phyloP scores from a whole-genome alignment of 1,140 invertebrate species.

The Whitmania pigra region DNA sequence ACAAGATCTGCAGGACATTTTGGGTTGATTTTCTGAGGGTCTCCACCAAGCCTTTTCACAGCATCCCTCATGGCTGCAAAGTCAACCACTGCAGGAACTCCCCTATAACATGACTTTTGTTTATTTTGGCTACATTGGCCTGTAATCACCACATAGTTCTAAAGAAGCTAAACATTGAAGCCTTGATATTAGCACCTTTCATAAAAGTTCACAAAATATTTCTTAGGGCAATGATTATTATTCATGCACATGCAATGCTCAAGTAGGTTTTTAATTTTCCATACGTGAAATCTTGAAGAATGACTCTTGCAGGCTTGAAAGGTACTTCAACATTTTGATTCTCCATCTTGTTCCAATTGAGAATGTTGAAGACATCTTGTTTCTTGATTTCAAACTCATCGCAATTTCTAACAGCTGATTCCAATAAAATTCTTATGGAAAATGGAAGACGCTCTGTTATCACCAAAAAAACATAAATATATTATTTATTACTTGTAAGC shows the following conservation, averaged over 20 bases:
- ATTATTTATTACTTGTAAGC: background rate
- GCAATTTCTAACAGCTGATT: slow-evolving; percentile 88
- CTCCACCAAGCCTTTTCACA: slow-evolving; percentile 66
- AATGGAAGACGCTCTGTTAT: slow-evolving; percentile 61
- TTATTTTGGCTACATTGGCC: background rate
- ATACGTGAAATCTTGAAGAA: slow-evolving; percentile 66
- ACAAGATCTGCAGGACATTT: slow-evolving; percentile 92
- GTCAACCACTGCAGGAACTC: slow-evolving; percentile 95
- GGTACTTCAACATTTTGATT: slow-evolving; percentile 75
- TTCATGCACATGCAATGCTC: no score
- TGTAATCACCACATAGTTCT: background rate
- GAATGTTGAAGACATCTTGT: slow-evolving; percentile 74
- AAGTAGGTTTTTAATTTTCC: background rate
- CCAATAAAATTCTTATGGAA: slow-evolving; percentile 80
- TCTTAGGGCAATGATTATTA: no score
- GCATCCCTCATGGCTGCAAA: slow-evolving; percentile 97
- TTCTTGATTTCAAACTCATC: slow-evolving; percentile 77
- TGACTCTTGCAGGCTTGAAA: slow-evolving; percentile 86
- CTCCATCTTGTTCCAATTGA: slow-evolving; percentile 77
- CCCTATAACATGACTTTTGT: slow-evolving; percentile 53
- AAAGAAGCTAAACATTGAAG: no score
- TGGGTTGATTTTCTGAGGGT: slow-evolving; percentile 89
- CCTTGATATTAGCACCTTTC: no score
- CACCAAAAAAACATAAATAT: background rate
- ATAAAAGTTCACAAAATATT: no score